These are phyloP conservation scores for Idris sp. DNA, from an alignment of 1,140 invertebrate genomes.

Conservation along the genomic window DNA sequence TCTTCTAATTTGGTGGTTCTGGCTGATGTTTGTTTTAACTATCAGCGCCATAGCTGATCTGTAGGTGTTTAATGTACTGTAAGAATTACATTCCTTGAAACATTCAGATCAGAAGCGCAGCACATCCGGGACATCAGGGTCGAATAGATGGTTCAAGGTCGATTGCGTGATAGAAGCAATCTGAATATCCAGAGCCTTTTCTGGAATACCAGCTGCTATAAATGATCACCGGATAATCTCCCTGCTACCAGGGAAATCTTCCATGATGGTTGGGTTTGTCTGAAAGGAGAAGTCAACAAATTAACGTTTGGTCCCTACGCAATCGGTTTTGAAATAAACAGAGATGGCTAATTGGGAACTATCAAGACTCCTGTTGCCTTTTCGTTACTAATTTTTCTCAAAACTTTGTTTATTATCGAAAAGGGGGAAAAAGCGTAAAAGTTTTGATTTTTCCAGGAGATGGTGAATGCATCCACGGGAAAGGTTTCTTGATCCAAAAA, in stretches of 20 bases:
- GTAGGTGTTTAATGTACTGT: constrained; percentile 5
- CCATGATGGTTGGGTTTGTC: constrained; percentile 55
- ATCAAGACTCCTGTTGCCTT: not conserved
- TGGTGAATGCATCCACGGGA: too few species aligned
- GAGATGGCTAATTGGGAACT: not conserved
- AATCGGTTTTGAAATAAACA: constrained; percentile 21
- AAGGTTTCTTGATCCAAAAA: too few species aligned
- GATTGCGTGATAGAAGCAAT: constrained; percentile 1
- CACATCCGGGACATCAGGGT: not conserved
- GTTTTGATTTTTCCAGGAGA: too few species aligned
- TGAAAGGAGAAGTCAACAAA: constrained; percentile 55
- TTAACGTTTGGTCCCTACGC: constrained; percentile 25
- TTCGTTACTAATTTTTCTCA: not conserved
- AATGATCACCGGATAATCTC: constrained; percentile 26
- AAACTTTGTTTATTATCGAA: not conserved
- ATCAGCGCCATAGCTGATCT: constrained; percentile 13
- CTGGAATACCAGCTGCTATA: constrained; percentile 2
- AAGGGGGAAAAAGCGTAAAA: too few species aligned
- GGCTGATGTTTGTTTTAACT: not conserved
- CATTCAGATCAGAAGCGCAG: constrained; percentile 1
- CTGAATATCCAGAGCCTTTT: not conserved
- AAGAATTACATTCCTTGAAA: not conserved
- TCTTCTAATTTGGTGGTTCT: constrained; percentile 2
- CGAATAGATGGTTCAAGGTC: constrained; percentile 8
- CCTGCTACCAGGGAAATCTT: constrained; percentile 56